A percentile compares a stretch with the other conserved stretches of the same genome.
These are phyloP conservation scores for Lepetodrilus schrolli DNA, from an alignment of 2,888 invertebrate genomes.

Conservation along the genomic window DNA sequence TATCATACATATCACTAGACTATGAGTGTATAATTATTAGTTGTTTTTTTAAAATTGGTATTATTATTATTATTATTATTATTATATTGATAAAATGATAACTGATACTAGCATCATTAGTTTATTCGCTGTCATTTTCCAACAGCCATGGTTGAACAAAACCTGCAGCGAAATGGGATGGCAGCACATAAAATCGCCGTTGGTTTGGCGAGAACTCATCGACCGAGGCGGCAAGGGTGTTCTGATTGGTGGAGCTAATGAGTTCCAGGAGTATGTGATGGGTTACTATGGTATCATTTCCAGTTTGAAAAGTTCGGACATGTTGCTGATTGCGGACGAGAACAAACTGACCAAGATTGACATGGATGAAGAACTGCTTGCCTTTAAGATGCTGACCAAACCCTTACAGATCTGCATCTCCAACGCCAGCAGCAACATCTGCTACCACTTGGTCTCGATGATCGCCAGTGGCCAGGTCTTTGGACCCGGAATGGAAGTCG, in stretches of 20 bases:
- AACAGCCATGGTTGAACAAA: constrained; percentile 67
- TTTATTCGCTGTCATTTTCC: constrained; percentile 21
- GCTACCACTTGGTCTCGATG: constrained; percentile 60
- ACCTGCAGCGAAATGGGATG: constrained; percentile 70
- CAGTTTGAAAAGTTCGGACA: constrained; percentile 63
- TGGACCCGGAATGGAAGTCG: constrained; percentile 62
- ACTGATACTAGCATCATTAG: too few relatives aligned
- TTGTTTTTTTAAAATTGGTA: too few relatives aligned
- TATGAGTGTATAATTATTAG: too few relatives aligned
- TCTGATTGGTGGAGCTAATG: constrained; percentile 74
- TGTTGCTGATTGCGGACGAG: constrained; percentile 67
- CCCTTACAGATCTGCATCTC: constrained; percentile 71
- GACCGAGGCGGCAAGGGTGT: constrained; percentile 75
- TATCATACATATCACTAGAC: too few relatives aligned
- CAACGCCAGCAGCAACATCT: constrained; percentile 63
- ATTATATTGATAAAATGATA: too few relatives aligned
- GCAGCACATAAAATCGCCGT: constrained; percentile 71
- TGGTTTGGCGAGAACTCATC: constrained; percentile 75
- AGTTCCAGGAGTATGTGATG: constrained; percentile 73
- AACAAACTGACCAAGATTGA: constrained; percentile 65
- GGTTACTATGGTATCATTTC: constrained; percentile 74
- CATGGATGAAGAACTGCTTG: constrained; percentile 62
- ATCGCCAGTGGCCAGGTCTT: constrained; percentile 69
- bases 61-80: too few relatives aligned
- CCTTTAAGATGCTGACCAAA: constrained; percentile 53